Percentiles rank a stretch among this genome's conserved stretches.
Conservation (phyloP, 2,888 invertebrate genomes). For the Altica lythri region DNA sequence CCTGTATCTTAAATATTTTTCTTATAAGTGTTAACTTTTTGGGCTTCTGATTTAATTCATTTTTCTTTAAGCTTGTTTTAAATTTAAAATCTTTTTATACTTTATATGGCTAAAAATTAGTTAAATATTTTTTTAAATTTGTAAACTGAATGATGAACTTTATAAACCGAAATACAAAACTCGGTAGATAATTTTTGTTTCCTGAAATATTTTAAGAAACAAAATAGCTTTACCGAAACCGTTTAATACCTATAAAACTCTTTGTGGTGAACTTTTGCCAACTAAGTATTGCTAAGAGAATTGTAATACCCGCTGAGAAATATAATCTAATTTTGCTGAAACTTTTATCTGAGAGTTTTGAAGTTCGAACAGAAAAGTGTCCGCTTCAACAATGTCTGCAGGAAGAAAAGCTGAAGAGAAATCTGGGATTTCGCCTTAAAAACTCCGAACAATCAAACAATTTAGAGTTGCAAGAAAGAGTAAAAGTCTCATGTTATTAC, state of each 20-base stretch:
- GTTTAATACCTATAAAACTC: slow-evolving; percentile 33
- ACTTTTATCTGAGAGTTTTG: slow-evolving; percentile 28
- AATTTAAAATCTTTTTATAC: too few species aligned
- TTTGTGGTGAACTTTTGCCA: slow-evolving; percentile 29
- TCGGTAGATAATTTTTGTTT: background rate
- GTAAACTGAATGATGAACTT: too few species aligned
- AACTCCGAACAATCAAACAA: slow-evolving; percentile 10
- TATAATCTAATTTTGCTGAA: slow-evolving; percentile 34
- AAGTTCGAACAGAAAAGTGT: slow-evolving; percentile 27
- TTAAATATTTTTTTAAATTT: too few species aligned
- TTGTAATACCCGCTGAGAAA: slow-evolving; percentile 31
- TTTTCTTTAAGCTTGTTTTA: too few species aligned
- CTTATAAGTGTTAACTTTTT: too few species aligned
- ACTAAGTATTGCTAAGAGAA: slow-evolving; percentile 28
- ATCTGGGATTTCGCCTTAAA: slow-evolving; percentile 10
- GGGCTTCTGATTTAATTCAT: too few species aligned
- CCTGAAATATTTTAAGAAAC: slow-evolving; percentile 6
- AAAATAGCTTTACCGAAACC: slow-evolving; percentile 38
- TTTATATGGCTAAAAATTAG: too few species aligned
- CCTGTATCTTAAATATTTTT: too few species aligned
- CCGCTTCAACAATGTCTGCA: slow-evolving; percentile 18
- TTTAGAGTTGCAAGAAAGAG: background rate
- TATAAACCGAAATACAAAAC: too few species aligned
- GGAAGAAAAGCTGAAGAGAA: slow-evolving; percentile 6
- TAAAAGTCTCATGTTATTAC: slow-evolving; percentile 4